Base-by-base conservation (phyloP, 2,113 vertebrate genomes). In the Silurus meridionalis region DNA sequence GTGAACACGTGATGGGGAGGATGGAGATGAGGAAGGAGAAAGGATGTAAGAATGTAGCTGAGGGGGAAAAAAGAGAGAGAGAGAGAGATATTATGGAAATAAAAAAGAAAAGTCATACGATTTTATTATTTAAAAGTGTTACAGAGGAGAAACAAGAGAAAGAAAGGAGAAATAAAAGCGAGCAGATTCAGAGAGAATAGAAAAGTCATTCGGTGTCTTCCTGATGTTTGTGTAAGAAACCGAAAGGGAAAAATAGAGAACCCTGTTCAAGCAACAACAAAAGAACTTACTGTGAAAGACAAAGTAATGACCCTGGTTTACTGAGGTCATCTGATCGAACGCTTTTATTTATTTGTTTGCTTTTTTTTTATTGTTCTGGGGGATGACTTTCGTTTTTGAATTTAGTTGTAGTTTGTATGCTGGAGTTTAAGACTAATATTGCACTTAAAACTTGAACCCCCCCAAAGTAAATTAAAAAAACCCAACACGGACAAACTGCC, bases 371-470 rank as follows among this genome's bases (percentile, higher is more conserved):
- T 15, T 4, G 83, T 55, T 17, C 46, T 60, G 87, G 84, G 83
- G 50, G 80, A 5, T n/a, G 64, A n/a, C 37, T 57, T 74, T 78
- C 25, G 5, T 2, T 84, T 66, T 53, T 63, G 25, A 79, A 66
- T 71, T 83, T 50, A 61, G 19, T 63, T 77, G 61, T 53, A 14
- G 64, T 50, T 79, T 74, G 78, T 67, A 78, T 17, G 88, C 88
- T 89, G 88, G 80, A 86, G 83, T 86, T 89, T 86, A 67, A 74
- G 80, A 88, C 80, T 88, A 90, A 90, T 81, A 15, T 89, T 91
- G 90, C 89, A 85, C 88, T 91, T 64, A 53, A 83, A 46, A 84
- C 88, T 84, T 84, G 87, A 85, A 89, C 87, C 55, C 82, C 87
- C 66, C 5, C 21, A 25, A 67, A 67, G 0, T 7, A 25, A 25